These are phyloP conservation scores for Sebastes aleutianus DNA, from an alignment of 2,797 vertebrate genomes.

Conservation along the genomic window DNA sequence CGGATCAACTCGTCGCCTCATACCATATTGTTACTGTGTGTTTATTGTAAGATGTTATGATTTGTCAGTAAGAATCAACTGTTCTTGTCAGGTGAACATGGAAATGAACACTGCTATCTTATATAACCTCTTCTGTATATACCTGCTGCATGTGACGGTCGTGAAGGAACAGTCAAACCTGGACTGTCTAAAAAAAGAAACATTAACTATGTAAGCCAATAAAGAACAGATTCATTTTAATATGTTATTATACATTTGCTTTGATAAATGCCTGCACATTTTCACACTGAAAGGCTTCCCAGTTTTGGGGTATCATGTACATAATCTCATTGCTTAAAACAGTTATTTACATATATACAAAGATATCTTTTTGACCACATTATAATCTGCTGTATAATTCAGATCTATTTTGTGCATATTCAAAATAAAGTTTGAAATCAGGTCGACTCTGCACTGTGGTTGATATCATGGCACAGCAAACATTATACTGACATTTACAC, in stretches of 20 bases:
- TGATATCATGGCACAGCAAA: constrained; percentile 12
- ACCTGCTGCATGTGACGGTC: not conserved
- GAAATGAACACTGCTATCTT: not conserved
- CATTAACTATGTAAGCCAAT: not conserved
- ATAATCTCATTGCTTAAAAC: constrained; percentile 3
- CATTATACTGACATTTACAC: not conserved
- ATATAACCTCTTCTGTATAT: not conserved
- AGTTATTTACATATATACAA: not conserved
- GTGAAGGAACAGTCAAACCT: constrained; percentile 12
- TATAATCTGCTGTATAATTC: not conserved
- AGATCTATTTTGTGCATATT: constrained; percentile 29
- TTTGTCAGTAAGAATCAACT: not conserved
- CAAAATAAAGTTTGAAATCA: constrained; percentile 29
- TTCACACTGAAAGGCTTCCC: not conserved
- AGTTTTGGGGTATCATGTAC: not conserved
- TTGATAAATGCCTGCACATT: not conserved
- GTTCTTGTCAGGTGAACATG: not conserved
- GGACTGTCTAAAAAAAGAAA: constrained; percentile 2
- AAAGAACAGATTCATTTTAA: not conserved
- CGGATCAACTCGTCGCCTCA: not conserved
- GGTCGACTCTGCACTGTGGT: not conserved
- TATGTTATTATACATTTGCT: not conserved
- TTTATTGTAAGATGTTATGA: not conserved
- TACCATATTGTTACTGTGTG: not conserved
- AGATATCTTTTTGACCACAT: not conserved